Percentiles rank a stretch among this genome's conserved stretches.
Evolutionary conservation across 2,888 invertebrate genomes (phyloP).

Genomic region (Liodrosophila aerea): DNA sequence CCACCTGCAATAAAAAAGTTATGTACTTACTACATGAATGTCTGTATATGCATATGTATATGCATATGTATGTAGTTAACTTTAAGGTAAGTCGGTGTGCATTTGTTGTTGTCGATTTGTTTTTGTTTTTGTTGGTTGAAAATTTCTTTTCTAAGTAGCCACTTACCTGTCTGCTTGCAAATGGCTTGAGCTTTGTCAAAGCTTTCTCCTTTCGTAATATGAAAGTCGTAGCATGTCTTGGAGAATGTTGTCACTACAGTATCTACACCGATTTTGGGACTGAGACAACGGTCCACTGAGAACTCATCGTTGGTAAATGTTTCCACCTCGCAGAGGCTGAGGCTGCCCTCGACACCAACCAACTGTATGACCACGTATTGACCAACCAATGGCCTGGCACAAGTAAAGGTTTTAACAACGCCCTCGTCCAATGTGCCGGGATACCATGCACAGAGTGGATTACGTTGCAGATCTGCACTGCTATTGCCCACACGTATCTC

Average conservation of each 20-base stretch:
- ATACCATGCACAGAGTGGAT: constrained; percentile 96
- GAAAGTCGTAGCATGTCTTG: constrained; percentile 94
- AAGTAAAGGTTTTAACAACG: constrained; percentile 94
- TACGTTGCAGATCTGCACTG: constrained; percentile 92
- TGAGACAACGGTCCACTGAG: constrained; percentile 91
- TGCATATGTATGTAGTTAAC: no score
- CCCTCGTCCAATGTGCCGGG: constrained; percentile 96
- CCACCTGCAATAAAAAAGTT: constrained; percentile 70
- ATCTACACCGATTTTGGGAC: constrained; percentile 89
- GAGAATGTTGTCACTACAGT: constrained; percentile 92
- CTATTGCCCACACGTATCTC: constrained; percentile 96
- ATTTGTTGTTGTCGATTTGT: no score
- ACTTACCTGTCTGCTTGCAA: constrained; percentile 88
- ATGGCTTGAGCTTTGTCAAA: constrained; percentile 91
- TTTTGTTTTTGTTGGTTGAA: not conserved
- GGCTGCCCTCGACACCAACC: constrained; percentile 94
- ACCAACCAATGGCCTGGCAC: constrained; percentile 92
- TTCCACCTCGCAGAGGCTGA: constrained; percentile 95
- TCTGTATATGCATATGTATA: no score
- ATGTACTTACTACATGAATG: no score
- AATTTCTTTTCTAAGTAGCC: not conserved
- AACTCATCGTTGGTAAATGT: constrained; percentile 96
- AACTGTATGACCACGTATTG: constrained; percentile 94
- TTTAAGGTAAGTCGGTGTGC: no score
- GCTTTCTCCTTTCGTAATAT: constrained; percentile 90